Conservation (phyloP, 2,888 invertebrate genomes). For the Nowickia ferox region DNA sequence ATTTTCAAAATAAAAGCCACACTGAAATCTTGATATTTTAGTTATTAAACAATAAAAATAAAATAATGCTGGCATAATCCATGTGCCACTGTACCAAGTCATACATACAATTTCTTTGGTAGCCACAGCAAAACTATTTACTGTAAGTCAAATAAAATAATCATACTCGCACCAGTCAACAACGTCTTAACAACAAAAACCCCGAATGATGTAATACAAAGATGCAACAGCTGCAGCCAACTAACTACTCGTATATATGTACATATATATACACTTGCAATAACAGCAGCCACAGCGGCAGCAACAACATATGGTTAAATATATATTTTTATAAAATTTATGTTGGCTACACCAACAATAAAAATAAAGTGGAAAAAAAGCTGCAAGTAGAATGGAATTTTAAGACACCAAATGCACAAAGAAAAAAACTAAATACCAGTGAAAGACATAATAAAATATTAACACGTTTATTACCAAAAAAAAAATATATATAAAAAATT, state of each 20-base stretch:
- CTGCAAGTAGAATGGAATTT: conserved; percentile 63
- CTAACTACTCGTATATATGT: too few relatives aligned
- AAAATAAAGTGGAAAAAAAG: conserved; percentile 22
- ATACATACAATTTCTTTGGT: conserved; percentile 48
- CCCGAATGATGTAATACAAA: conserved; percentile 62
- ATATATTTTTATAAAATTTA: conserved; percentile 29
- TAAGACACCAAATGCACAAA: conserved; percentile 31
- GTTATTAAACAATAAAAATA: background rate
- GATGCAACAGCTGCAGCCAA: conserved; percentile 65
- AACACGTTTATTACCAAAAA: conserved; percentile 53
- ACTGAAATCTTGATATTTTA: conserved; percentile 3
- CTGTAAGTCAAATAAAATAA: conserved; percentile 31
- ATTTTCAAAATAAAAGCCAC: conserved; percentile 1
- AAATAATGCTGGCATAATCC: background rate
- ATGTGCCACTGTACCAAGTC: conserved; percentile 30
- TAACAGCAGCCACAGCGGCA: conserved; percentile 36
- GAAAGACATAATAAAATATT: conserved; percentile 55
- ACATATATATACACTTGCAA: conserved; percentile 36
- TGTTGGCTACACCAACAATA: conserved; percentile 21
- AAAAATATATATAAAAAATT: background rate
- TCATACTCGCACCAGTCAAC: conserved; percentile 33
- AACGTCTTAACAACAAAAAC: conserved; percentile 44
- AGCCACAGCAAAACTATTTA: conserved; percentile 54
- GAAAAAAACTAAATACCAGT: conserved; percentile 31
- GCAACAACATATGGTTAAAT: conserved; percentile 60